Base-by-base conservation (phyloP, 2,797 vertebrate species). In the Mormyrops attenuatus region DNA sequence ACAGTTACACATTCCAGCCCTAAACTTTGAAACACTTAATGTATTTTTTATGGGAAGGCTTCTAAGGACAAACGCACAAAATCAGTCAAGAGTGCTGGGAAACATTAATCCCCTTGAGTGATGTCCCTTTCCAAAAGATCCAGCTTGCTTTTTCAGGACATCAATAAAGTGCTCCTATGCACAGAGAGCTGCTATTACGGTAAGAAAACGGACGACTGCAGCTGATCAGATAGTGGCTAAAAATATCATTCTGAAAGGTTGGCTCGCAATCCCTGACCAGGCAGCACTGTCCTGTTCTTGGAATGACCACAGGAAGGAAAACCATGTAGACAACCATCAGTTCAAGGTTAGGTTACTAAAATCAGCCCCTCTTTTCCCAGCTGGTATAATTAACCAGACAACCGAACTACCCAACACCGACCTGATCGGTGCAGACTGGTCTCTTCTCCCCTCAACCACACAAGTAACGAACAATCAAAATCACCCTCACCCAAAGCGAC, bases 221-320 rank as follows among this genome's bases (percentile, higher is more conserved):
- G 73, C 41, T 41, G 73, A 80, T 80, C 73, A 82, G 77, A 82
- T 82, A 44, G 22, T 82, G 77, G 41, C 77, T 82, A 82, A 82
- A 82, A 82, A 82, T 82, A 82, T 7, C 41, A 22, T 22, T 82
- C 20, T 82, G 77, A 82, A 47, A 47, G 20, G 77, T 44, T 80
- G 30, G 26, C 66, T 73, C 9, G 66, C 9, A 1, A 9, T 77
- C 20, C 11, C 69, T 17, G 34, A 77, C 41, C 34, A 5, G 34
- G 34, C 11, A 11, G 69, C 30, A 20, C 69, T 38, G 69, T 30
- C 22, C 69, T 77, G 69, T 38, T 77, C 34, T 77, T 47, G 34
- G 20, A 82, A n/a, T 8, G 41, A 82, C 77, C 41, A 82, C 20
- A 47, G 77, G 41, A 82, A 82, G 77, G 77, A 44, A 80, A 41